Conservation (phyloP, 2,113 vertebrate species). For the Dromaius novaehollandiae region DNA sequence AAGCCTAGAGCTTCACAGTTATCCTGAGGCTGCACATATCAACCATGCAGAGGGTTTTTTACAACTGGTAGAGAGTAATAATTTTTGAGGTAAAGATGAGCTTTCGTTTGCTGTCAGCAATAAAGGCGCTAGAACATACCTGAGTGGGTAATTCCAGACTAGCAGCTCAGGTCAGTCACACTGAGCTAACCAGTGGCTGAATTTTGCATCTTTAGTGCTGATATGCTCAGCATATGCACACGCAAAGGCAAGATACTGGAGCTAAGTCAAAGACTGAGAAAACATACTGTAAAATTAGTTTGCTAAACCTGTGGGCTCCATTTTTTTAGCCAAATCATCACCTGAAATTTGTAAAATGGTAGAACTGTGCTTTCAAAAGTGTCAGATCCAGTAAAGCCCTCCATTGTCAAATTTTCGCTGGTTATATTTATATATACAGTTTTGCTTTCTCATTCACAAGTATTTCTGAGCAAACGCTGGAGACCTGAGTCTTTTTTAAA, state of each 20-base stretch:
- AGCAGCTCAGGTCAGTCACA: neutral
- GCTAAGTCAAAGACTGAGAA: neutral
- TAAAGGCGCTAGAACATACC: neutral
- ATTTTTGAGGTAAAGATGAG: neutral
- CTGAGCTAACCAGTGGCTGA: too few relatives aligned
- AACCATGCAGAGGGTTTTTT: neutral
- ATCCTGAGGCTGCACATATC: neutral
- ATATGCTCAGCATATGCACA: neutral
- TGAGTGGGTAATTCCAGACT: neutral
- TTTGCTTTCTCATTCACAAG: neutral
- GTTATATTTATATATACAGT: neutral
- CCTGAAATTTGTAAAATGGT: neutral
- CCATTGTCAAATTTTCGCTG: neutral
- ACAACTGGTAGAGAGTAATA: neutral
- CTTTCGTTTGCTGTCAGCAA: neutral
- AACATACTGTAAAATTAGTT: neutral
- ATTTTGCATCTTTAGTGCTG: too few relatives aligned
- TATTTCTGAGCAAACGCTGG: neutral
- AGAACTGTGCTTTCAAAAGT: neutral
- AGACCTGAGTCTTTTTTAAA: neutral
- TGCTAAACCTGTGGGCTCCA: neutral
- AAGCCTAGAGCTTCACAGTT: neutral
- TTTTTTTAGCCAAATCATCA: neutral
- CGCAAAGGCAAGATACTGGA: neutral
- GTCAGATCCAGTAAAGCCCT: neutral